Evolutionary conservation across 2,113 vertebrate species (phyloP).

Genomic region (Sceloporus undulatus): DNA sequence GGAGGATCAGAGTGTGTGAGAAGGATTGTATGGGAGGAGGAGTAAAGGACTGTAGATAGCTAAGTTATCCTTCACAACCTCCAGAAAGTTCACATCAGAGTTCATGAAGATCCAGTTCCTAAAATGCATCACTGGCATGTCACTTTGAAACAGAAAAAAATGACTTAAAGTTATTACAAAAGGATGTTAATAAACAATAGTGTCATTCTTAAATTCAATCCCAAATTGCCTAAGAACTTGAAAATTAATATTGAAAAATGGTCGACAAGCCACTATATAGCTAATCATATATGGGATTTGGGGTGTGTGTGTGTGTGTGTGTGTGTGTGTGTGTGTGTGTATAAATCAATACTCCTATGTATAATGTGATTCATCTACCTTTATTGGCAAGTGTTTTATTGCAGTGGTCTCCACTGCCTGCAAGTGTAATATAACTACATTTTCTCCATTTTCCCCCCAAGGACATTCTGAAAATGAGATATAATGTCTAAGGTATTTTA

Average conservation of each 20-base stretch:
- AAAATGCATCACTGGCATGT: no score
- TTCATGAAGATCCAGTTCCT: not conserved
- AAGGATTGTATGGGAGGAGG: no score
- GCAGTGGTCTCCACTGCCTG: conserved; percentile 56
- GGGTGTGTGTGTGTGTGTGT: not conserved
- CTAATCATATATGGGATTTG: conserved; percentile 35
- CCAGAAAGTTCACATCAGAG: not conserved
- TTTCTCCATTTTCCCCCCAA: conserved; percentile 64
- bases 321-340: conserved; percentile 31
- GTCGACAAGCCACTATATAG: conserved; percentile 32
- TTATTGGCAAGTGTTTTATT: conserved; percentile 62
- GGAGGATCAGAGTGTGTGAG: no score
- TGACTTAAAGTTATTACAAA: not conserved
- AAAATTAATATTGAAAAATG: not conserved
- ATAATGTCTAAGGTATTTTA: conserved; percentile 66
- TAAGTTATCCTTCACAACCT: not conserved
- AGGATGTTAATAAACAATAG: not conserved
- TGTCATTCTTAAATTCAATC: conserved; percentile 25
- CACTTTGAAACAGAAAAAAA: not conserved
- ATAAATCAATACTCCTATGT: conserved; percentile 35
- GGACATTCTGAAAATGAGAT: conserved; percentile 65
- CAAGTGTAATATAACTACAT: conserved; percentile 59
- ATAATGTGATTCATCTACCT: conserved; percentile 56
- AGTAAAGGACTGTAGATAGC: not conserved
- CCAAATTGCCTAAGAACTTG: conserved; percentile 23